These are phyloP conservation scores for Heliocidaris erythrogramma DNA, from an alignment of 35 echinoderm and acorn worm genomes.

Conservation along the genomic window DNA sequence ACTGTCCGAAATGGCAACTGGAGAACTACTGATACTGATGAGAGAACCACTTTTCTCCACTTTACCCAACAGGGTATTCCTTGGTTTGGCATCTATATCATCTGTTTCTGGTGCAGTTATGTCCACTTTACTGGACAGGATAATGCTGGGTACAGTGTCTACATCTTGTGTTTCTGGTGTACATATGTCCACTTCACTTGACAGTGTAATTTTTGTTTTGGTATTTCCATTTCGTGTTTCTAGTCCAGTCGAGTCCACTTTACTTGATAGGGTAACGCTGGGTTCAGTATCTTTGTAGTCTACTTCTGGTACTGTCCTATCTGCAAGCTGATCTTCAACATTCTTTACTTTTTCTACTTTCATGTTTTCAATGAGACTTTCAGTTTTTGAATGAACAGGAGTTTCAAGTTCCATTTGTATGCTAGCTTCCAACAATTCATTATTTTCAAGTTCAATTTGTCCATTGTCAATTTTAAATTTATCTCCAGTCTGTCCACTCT, in stretches of 20 bases:
- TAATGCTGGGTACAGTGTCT: not conserved
- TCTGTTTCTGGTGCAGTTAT: too few relatives aligned
- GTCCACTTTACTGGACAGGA: too few relatives aligned
- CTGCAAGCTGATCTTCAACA: not conserved
- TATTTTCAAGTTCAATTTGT: not conserved
- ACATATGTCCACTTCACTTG: not conserved
- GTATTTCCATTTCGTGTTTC: not conserved
- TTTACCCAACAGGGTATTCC: not conserved
- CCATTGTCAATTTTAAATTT: too few relatives aligned
- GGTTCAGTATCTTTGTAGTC: not conserved
- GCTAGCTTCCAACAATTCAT: not conserved
- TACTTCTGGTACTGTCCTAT: not conserved
- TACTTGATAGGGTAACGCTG: not conserved
- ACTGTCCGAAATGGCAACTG: not conserved
- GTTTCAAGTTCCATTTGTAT: not conserved
- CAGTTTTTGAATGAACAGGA: not conserved
- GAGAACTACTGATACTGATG: not conserved
- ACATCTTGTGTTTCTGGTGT: not conserved
- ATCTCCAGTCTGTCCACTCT: not conserved
- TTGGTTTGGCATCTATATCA: not conserved
- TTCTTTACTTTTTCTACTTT: not conserved
- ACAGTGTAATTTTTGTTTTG: not conserved
- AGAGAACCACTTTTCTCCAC: not conserved
- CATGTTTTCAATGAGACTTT: not conserved
- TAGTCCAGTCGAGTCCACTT: not conserved